Evolutionary conservation across 2,888 invertebrate species (phyloP).

Genomic region (Alsophila aescularia): DNA sequence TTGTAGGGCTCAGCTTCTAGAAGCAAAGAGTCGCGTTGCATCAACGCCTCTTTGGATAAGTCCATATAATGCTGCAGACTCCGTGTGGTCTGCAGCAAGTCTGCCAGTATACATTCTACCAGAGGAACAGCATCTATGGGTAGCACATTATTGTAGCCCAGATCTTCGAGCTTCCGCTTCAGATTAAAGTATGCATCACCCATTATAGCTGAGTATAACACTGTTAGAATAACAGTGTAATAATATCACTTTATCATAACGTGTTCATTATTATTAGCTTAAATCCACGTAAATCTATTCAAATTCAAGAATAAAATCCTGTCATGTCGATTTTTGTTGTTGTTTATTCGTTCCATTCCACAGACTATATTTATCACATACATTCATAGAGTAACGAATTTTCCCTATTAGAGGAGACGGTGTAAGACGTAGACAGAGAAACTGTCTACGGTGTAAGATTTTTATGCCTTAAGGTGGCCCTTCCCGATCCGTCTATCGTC

Average conservation of each 20-base stretch:
- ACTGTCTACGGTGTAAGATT: too few species aligned
- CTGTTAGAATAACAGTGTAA: too few species aligned
- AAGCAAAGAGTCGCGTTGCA: slow-evolving; percentile 89
- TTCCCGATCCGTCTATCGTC: too few species aligned
- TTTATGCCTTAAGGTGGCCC: too few species aligned
- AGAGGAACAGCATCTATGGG: slow-evolving; percentile 91
- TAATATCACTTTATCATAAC: slow-evolving; percentile 10
- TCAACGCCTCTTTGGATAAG: slow-evolving; percentile 87
- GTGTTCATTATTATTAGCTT: not conserved
- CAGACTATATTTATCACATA: too few species aligned
- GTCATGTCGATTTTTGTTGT: too few species aligned
- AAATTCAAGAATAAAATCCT: too few species aligned
- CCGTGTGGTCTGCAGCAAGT: slow-evolving; percentile 94
- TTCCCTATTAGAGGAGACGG: too few species aligned
- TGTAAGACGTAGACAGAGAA: too few species aligned
- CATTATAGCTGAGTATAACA: slow-evolving; percentile 46
- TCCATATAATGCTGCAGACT: slow-evolving; percentile 93
- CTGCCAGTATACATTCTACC: slow-evolving; percentile 91
- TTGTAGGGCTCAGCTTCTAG: slow-evolving; percentile 91
- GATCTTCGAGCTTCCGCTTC: slow-evolving; percentile 90
- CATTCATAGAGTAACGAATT: too few species aligned
- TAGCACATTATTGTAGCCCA: slow-evolving; percentile 92
- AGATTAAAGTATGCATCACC: slow-evolving; percentile 75
- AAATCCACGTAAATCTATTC: not conserved
- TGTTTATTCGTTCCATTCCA: too few species aligned